phyloP scores from a whole-genome alignment of 2,113 vertebrate genomes.

The Dicerorhinus sumatrensis region DNA sequence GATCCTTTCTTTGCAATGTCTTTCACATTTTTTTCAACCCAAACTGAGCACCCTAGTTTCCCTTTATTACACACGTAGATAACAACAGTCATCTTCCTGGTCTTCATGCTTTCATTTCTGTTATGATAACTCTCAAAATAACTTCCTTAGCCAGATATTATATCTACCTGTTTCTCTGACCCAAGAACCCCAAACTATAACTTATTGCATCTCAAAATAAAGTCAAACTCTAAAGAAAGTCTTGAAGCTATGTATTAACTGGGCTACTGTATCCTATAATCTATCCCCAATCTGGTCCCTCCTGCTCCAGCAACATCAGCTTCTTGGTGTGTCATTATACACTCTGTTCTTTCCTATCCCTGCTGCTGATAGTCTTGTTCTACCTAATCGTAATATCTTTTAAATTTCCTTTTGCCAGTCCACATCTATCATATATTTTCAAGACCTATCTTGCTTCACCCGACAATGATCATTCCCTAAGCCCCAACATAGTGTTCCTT shows the following conservation, averaged over 20 bases:
- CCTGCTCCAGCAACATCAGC: not conserved
- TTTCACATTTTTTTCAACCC: not conserved
- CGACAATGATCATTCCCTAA: not conserved
- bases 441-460: not conserved
- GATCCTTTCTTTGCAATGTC: not conserved
- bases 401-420: not conserved
- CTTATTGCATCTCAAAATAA: conserved; percentile 30
- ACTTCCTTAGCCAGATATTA: not conserved
- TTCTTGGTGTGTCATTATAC: not conserved
- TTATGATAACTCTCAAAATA: conserved; percentile 25
- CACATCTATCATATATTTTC: not conserved
- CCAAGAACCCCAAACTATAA: not conserved
- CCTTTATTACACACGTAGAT: not conserved
- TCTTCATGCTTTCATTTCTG: not conserved
- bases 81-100: not conserved
- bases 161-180: not conserved
- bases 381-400: not conserved
- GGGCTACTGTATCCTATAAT: not conserved
- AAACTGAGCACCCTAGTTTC: not conserved
- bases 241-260: not conserved
- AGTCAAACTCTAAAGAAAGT: not conserved
- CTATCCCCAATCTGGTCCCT: not conserved
- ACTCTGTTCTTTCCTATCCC: not conserved
- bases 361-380: not conserved
- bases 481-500: not conserved